Conservation (phyloP, 2,888 invertebrate species). For the Gryllus longicercus region DNA sequence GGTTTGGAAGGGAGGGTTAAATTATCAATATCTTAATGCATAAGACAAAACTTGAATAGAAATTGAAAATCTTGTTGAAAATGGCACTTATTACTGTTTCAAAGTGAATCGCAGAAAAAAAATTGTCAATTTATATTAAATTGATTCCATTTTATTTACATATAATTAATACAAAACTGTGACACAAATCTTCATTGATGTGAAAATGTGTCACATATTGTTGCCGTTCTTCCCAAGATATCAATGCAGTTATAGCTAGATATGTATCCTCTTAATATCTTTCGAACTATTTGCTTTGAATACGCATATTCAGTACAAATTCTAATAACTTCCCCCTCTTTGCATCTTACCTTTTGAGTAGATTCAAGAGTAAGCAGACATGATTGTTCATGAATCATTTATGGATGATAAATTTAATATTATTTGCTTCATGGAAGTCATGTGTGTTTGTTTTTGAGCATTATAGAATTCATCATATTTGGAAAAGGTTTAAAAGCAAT, state of each 20-base stretch:
- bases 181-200: too few species aligned
- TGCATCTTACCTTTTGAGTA: neutral
- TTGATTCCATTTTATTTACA: too few species aligned
- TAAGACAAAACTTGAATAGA: too few species aligned
- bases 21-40: too few species aligned
- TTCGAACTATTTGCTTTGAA: constrained; percentile 6
- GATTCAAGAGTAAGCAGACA: neutral
- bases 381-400: neutral
- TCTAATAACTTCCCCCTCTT: neutral
- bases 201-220: too few species aligned
- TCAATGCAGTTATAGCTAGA: neutral
- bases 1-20: too few species aligned
- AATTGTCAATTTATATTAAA: too few species aligned
- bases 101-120: too few species aligned
- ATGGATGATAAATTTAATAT: neutral
- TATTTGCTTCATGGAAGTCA: neutral
- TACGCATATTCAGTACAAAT: neutral
- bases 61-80: too few species aligned
- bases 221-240: too few species aligned
- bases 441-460: neutral
- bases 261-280: neutral
- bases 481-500: constrained; percentile 7
- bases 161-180: too few species aligned
- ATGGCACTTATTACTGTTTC: too few species aligned
- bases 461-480: neutral